Percentiles rank a stretch among this genome's conserved stretches.
Evolutionary conservation across 2,797 vertebrate genomes (phyloP).

Genomic region (Holocentrus rufus): DNA sequence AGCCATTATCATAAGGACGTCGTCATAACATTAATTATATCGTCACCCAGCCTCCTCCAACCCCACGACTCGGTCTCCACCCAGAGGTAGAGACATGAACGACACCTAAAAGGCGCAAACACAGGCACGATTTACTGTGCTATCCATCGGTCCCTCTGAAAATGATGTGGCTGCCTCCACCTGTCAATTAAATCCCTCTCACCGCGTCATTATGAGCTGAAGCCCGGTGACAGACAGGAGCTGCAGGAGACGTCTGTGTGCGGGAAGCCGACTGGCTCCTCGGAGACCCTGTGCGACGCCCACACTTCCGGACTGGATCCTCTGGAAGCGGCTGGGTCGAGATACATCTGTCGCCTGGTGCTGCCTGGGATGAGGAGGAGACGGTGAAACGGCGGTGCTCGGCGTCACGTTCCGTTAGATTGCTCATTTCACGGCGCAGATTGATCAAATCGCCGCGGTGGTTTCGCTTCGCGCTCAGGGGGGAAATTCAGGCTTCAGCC

Average conservation of each 20-base stretch:
- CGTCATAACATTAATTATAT: neutral
- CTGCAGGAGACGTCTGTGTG: neutral
- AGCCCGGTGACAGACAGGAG: slow-evolving; percentile 4
- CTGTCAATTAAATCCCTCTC: slow-evolving; percentile 50
- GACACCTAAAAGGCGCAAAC: too few relatives aligned
- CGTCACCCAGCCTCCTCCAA: neutral
- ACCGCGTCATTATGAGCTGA: slow-evolving; percentile 63
- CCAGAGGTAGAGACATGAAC: slow-evolving; percentile 25
- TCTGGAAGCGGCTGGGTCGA: slow-evolving; percentile 63
- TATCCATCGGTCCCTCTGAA: slow-evolving; percentile 36
- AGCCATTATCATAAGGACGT: neutral
- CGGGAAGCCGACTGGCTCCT: slow-evolving; percentile 25
- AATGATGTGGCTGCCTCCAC: slow-evolving; percentile 55
- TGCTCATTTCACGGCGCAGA: slow-evolving; percentile 8
- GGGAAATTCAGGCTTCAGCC: slow-evolving; percentile 55
- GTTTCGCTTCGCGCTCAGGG: slow-evolving; percentile 16
- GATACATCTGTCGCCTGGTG: slow-evolving; percentile 56
- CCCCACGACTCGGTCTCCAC: slow-evolving; percentile 36
- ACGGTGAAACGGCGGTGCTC: slow-evolving; percentile 49
- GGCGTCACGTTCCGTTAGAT: slow-evolving; percentile 23
- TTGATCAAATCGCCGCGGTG: slow-evolving; percentile 18
- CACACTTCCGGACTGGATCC: slow-evolving; percentile 70
- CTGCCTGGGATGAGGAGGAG: slow-evolving; percentile 50
- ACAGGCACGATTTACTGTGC: slow-evolving; percentile 7
- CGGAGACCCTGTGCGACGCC: slow-evolving; percentile 55